Evolutionary conservation across 1,140 invertebrate species (phyloP).

Genomic region (Coelopa frigida): DNA sequence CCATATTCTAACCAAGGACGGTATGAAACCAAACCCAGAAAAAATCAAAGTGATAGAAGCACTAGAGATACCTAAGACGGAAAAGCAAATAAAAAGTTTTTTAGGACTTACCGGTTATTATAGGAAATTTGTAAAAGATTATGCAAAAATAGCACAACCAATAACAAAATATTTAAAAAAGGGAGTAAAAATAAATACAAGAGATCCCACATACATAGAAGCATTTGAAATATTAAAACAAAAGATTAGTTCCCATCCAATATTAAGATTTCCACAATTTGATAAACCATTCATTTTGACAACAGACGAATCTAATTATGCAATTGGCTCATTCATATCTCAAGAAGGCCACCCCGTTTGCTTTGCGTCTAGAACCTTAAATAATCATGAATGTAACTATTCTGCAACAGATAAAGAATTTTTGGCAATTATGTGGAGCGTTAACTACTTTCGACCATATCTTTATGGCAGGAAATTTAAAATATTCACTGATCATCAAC

Average conservation of each 20-base stretch:
- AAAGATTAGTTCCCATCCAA: background rate
- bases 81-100: background rate
- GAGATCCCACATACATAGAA: constrained; percentile 5
- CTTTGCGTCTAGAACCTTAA: constrained; percentile 1
- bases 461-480: constrained; percentile 1
- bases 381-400: constrained; percentile 5
- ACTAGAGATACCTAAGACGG: background rate
- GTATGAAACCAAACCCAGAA: background rate
- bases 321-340: no score
- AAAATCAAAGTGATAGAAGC: constrained; percentile 2
- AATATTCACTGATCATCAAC: background rate
- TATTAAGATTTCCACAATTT: background rate
- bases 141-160: constrained; percentile 4
- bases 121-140: constrained; percentile 2
- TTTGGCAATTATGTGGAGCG: background rate
- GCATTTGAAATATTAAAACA: constrained; percentile 7
- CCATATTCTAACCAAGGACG: background rate
- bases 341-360: background rate
- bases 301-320: no score
- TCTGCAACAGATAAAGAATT: constrained; percentile 1
- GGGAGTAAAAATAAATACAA: background rate
- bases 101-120: constrained; percentile 4
- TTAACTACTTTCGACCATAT: no score
- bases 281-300: background rate
- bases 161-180: constrained; percentile 2